Evolutionary conservation across 1,140 invertebrate species (phyloP).

Genomic region (Procambarus virginalis): DNA sequence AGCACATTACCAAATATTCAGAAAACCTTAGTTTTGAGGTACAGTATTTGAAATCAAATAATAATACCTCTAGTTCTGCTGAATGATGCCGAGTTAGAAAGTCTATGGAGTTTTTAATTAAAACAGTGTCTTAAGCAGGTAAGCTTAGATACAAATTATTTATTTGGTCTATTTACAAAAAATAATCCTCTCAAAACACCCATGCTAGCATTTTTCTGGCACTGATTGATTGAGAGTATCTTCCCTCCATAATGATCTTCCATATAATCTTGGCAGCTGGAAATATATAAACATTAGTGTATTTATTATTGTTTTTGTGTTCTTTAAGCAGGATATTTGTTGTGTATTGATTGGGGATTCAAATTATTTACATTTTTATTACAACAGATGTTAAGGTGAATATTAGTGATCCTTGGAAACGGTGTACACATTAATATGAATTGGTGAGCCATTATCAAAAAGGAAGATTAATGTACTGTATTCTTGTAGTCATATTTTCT

Average conservation of each 20-base stretch:
- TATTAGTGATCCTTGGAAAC: not conserved
- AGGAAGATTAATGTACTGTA: not conserved
- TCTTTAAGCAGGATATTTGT: not conserved
- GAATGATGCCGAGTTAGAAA: not conserved
- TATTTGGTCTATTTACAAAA: not conserved
- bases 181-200: not conserved
- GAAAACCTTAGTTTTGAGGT: not conserved
- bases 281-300: not conserved
- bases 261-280: not conserved
- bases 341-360: not conserved
- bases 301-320: not conserved
- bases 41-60: not conserved
- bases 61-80: not conserved
- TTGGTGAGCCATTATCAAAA: not conserved
- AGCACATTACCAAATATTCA: not conserved
- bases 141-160: not conserved
- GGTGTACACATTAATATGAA: not conserved
- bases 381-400: not conserved
- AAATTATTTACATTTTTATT: not conserved
- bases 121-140: not conserved
- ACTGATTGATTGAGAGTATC: not conserved
- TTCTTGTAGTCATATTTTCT: not conserved
- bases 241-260: slow-evolving; percentile 2
- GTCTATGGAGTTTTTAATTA: not conserved
- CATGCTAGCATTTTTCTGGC: not conserved